Conservation (phyloP, 2,797 vertebrate species). For the Eospalax fontanierii region DNA sequence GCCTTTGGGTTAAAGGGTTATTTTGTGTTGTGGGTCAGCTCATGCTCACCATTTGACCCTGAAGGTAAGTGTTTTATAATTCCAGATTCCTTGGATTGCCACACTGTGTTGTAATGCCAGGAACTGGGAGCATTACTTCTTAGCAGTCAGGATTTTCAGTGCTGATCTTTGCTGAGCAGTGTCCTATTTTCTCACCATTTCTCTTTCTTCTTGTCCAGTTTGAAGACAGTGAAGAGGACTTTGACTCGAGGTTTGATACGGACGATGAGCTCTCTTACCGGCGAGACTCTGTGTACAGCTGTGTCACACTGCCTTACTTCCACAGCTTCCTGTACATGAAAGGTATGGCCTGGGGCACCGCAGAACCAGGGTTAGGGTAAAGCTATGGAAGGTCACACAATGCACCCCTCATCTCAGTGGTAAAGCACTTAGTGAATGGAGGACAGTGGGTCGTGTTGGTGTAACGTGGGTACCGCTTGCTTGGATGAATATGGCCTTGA, state of each 20-base stretch:
- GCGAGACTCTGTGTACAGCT: slow-evolving; percentile 98
- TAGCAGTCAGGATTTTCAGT: fast-evolving
- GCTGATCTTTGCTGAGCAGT: background rate
- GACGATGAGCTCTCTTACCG: slow-evolving; percentile 97
- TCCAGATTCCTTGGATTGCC: background rate
- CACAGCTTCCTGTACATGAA: slow-evolving; percentile 98
- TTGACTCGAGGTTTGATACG: slow-evolving; percentile 95
- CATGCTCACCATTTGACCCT: no score
- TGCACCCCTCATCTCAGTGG: fast-evolving
- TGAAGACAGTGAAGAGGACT: slow-evolving; percentile 98
- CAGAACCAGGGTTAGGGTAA: no score
- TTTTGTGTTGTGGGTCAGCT: background rate
- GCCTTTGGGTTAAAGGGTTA: background rate
- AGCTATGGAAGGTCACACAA: fast-evolving
- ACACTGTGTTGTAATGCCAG: fast-evolving
- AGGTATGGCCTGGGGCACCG: slow-evolving; percentile 89
- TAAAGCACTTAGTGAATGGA: background rate
- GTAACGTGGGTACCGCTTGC: fast-evolving
- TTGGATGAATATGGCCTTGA: fast-evolving
- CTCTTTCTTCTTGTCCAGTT: slow-evolving; percentile 90
- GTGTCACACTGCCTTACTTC: slow-evolving; percentile 98
- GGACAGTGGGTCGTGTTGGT: fast-evolving
- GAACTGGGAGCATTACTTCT: fast-evolving
- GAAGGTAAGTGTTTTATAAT: background rate
- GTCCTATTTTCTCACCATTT: background rate